phyloP scores from a whole-genome alignment of 2,797 vertebrate species.

The Oreochromis mossambicus region DNA sequence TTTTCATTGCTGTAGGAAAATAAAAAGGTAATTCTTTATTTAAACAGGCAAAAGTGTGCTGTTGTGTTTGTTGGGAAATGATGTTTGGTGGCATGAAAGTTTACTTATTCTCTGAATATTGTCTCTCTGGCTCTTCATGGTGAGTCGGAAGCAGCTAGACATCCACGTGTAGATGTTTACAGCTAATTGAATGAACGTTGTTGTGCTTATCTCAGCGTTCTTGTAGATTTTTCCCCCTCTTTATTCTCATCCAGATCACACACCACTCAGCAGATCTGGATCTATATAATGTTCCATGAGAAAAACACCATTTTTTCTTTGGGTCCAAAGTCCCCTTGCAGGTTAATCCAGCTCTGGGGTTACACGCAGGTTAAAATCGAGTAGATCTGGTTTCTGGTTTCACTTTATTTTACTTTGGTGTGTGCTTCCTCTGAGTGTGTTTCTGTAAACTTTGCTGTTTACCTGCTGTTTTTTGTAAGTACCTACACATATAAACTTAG shows the following conservation, averaged over 20 bases:
- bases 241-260: not conserved
- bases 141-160: not conserved
- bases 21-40: not conserved
- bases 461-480: not conserved
- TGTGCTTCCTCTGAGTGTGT: not conserved
- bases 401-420: not conserved
- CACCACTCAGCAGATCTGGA: not conserved
- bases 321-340: not conserved
- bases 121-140: not conserved
- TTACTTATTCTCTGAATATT: not conserved
- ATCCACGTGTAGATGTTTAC: not conserved
- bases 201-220: not conserved
- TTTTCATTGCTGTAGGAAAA: not conserved
- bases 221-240: not conserved
- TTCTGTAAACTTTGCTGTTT: not conserved
- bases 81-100: not conserved
- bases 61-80: not conserved
- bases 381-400: not conserved
- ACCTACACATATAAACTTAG: not conserved
- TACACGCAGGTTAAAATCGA: not conserved
- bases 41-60: not conserved
- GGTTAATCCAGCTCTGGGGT: not conserved
- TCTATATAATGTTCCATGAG: not conserved
- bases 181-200: not conserved
- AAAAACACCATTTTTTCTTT: not conserved